Percentiles rank a stretch among this genome's conserved stretches.
phyloP scores from a whole-genome alignment of 2,113 vertebrate genomes.

The Periophthalmodon schlosseri region DNA sequence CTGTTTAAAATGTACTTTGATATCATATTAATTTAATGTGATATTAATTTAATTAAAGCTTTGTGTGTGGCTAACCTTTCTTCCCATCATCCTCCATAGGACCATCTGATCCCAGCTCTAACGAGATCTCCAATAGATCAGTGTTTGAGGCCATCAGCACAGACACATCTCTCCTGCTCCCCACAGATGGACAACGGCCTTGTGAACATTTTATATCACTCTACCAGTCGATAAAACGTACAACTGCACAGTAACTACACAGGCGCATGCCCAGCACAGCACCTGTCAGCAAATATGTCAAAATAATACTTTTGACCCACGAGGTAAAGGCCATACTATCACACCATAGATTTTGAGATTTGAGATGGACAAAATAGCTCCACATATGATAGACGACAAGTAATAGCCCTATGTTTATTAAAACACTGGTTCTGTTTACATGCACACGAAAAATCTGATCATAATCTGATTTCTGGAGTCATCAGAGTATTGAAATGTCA shows the following conservation, averaged over 20 bases:
- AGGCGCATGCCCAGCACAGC: not conserved
- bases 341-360: not conserved
- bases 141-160: constrained; percentile 28
- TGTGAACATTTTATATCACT: constrained; percentile 25
- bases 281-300: constrained; percentile 14
- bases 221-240: constrained; percentile 7
- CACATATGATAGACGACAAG: constrained; percentile 19
- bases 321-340: constrained; percentile 5
- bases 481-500: too few relatives aligned
- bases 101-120: constrained; percentile 29
- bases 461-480: too few relatives aligned
- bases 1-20: not conserved
- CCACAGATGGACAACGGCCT: constrained; percentile 34
- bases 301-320: constrained; percentile 6
- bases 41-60: too few relatives aligned
- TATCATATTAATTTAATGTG: not conserved
- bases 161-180: constrained; percentile 25
- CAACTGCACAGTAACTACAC: not conserved
- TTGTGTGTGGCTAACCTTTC: not conserved
- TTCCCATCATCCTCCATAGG: constrained; percentile 3
- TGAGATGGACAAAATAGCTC: not conserved
- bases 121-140: constrained; percentile 44
- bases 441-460: too few relatives aligned
- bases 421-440: not conserved
- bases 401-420: constrained; percentile 29